phyloP scores from a whole-genome alignment of 2,888 invertebrate species.

The Teleiodes luculella region DNA sequence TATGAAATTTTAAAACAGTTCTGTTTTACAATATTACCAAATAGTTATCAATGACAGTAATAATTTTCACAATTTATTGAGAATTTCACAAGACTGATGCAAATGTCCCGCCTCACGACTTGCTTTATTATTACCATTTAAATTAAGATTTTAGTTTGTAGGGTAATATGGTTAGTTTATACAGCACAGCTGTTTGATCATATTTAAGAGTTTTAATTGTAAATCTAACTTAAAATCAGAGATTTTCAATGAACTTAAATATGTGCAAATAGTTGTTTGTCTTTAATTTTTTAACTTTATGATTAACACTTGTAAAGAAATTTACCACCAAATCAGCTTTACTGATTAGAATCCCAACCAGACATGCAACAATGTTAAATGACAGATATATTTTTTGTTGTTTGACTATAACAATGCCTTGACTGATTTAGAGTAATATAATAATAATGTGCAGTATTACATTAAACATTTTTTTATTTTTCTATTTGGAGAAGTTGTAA shows the following conservation, averaged over 20 bases:
- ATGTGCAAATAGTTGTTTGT: conserved; percentile 53
- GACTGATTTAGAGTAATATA: conserved; percentile 75
- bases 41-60: conserved; percentile 69
- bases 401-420: conserved; percentile 58
- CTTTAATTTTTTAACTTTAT: conserved; percentile 43
- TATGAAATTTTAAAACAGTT: conserved; percentile 42
- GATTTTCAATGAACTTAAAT: conserved; percentile 35
- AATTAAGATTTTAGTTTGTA: conserved; percentile 68
- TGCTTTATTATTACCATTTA: conserved; percentile 79
- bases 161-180: conserved; percentile 58
- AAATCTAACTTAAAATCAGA: not conserved
- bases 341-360: conserved; percentile 39
- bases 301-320: conserved; percentile 31
- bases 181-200: conserved; percentile 52
- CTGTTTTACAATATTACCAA: conserved; percentile 71
- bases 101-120: conserved; percentile 79
- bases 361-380: conserved; percentile 39
- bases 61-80: conserved; percentile 74
- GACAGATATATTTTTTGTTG: conserved; percentile 44
- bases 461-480: conserved; percentile 63
- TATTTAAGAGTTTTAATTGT: conserved; percentile 32
- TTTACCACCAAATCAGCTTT: conserved; percentile 45
- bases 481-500: conserved; percentile 60
- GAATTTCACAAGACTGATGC: conserved; percentile 79
- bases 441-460: conserved; percentile 72